A percentile compares a stretch with the other conserved stretches of the same genome.
phyloP scores from a whole-genome alignment of 2,797 vertebrate genomes.

The Buphagus erythrorhynchus region DNA sequence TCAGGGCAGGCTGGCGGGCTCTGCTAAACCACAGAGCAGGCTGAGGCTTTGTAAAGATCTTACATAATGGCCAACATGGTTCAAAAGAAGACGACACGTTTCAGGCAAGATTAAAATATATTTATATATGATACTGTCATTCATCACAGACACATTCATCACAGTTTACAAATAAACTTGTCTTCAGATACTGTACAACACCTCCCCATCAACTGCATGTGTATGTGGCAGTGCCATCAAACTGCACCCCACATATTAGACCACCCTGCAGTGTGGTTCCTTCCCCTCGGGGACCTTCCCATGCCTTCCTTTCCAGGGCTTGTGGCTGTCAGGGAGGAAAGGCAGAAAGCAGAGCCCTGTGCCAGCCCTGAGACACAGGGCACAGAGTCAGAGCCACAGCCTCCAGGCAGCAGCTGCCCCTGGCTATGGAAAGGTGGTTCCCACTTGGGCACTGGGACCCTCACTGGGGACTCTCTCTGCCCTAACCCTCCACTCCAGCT shows the following conservation, averaged over 20 bases:
- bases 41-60: background rate
- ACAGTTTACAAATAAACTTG: background rate
- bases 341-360: background rate
- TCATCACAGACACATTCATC: background rate
- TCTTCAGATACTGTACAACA: background rate
- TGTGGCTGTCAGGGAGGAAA: background rate
- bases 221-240: background rate
- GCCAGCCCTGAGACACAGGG: background rate
- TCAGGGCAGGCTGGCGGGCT: background rate
- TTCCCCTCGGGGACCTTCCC: background rate
- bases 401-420: background rate
- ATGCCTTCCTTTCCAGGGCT: background rate
- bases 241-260: accelerated
- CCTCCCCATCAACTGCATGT: accelerated
- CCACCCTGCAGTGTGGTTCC: background rate
- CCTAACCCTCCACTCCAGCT: background rate
- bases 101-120: background rate
- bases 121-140: background rate
- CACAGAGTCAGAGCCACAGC: background rate
- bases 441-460: background rate
- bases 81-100: background rate
- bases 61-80: background rate
- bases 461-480: background rate
- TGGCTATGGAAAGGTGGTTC: background rate
- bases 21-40: background rate